These are phyloP conservation scores for Mobula birostris DNA, from an alignment of 2,113 vertebrate genomes.

Conservation along the genomic window DNA sequence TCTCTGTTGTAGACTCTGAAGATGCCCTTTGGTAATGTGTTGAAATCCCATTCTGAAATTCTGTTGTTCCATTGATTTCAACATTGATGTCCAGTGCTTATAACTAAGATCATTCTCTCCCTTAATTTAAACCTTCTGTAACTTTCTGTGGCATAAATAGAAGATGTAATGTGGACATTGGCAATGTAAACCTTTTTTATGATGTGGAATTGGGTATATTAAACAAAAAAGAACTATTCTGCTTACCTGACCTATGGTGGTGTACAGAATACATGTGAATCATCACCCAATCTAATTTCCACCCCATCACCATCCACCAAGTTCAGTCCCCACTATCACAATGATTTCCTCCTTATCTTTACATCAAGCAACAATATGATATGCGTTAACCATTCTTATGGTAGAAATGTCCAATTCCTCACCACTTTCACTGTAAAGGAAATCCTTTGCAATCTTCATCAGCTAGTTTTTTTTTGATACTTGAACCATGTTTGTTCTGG, in stretches of 20 bases:
- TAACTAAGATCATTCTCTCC: too few species aligned
- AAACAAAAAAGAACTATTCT: neutral
- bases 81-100: too few species aligned
- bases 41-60: too few species aligned
- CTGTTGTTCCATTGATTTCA: too few species aligned
- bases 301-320: too few species aligned
- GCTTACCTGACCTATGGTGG: neutral
- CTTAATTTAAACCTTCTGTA: neutral
- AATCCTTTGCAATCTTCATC: neutral
- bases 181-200: neutral
- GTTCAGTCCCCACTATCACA: neutral
- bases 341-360: neutral
- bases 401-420: neutral
- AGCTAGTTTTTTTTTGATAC: neutral
- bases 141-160: neutral
- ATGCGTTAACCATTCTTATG: neutral
- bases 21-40: too few species aligned
- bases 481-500: neutral
- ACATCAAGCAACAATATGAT: neutral
- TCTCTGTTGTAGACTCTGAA: too few species aligned
- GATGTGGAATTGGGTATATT: neutral
- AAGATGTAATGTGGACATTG: neutral
- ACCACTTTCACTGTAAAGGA: neutral
- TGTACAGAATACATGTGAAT: neutral
- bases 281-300: neutral